A percentile compares a stretch with the other conserved stretches of the same genome.
Evolutionary conservation across 2,113 vertebrate genomes (phyloP).

Genomic region (Sialia sialis): DNA sequence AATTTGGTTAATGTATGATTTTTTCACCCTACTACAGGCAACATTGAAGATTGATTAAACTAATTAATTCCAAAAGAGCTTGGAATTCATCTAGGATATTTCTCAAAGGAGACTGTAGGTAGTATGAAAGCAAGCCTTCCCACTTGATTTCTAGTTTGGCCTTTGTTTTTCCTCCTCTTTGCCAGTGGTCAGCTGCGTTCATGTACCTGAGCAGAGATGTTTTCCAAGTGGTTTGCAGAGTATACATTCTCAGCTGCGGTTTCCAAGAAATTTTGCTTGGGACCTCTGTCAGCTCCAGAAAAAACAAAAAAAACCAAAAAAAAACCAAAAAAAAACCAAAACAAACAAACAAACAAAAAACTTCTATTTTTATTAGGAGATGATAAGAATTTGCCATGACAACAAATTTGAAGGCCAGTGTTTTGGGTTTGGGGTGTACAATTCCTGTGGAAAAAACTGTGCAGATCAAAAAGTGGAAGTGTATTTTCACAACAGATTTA

Average conservation of each 20-base stretch:
- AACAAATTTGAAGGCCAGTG: not conserved
- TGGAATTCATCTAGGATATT: not conserved
- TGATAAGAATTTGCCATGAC: not conserved
- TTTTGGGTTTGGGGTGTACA: not conserved
- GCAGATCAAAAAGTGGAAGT: not conserved
- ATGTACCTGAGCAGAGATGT: not conserved
- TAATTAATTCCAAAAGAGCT: not conserved
- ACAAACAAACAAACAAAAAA: not conserved
- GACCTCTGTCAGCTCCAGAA: not conserved
- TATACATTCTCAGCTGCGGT: not conserved
- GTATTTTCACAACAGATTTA: not conserved
- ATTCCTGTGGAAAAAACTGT: not conserved
- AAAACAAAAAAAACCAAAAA: not conserved
- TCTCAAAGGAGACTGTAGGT: not conserved
- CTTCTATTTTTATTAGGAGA: not conserved
- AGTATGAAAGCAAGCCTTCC: not conserved
- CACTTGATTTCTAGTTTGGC: not conserved
- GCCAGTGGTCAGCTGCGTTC: not conserved
- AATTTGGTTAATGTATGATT: not conserved
- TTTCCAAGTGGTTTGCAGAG: not conserved
- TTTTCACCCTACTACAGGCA: not conserved
- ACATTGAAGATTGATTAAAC: not conserved
- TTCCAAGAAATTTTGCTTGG: not conserved
- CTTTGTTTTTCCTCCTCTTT: not conserved
- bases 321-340: too few relatives aligned